phyloP scores from a whole-genome alignment of 1,140 invertebrate genomes.

The Xylocopa sonorina region DNA sequence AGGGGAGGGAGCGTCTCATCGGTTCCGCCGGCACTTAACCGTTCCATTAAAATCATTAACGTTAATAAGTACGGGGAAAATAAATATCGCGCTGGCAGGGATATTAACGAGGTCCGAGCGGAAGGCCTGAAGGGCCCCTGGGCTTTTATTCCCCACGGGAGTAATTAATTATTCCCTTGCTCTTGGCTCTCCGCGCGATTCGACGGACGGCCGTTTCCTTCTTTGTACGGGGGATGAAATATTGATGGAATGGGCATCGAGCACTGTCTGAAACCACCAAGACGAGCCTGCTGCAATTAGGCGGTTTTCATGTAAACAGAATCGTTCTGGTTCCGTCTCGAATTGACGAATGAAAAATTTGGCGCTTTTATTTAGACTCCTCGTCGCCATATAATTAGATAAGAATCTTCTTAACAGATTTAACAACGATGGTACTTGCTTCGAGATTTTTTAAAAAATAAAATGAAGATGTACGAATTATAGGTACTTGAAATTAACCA shows the following conservation, averaged over 20 bases:
- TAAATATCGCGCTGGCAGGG: slow-evolving; percentile 30
- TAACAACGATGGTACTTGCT: no score
- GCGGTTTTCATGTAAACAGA: no score
- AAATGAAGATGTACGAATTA: no score
- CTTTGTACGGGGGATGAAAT: neutral
- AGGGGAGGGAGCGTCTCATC: neutral
- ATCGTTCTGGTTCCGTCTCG: no score
- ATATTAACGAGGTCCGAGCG: slow-evolving; percentile 24
- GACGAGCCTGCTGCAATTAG: no score
- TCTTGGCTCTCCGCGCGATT: no score
- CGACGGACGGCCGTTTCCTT: neutral
- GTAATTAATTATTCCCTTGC: slow-evolving; percentile 39
- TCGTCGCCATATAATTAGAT: no score
- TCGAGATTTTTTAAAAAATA: no score
- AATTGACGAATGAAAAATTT: no score
- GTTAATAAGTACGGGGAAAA: slow-evolving; percentile 33
- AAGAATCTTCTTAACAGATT: no score
- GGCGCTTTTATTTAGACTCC: no score
- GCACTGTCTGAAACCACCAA: neutral
- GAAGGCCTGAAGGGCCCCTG: neutral
- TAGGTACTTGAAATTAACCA: no score
- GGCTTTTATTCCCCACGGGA: neutral
- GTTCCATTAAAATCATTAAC: slow-evolving; percentile 46
- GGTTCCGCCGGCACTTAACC: slow-evolving; percentile 8
- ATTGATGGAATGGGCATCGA: neutral